Percentiles rank a stretch among this genome's conserved stretches.
phyloP scores from a whole-genome alignment of 2,888 invertebrate genomes.

The Eupeodes latifasciatus region DNA sequence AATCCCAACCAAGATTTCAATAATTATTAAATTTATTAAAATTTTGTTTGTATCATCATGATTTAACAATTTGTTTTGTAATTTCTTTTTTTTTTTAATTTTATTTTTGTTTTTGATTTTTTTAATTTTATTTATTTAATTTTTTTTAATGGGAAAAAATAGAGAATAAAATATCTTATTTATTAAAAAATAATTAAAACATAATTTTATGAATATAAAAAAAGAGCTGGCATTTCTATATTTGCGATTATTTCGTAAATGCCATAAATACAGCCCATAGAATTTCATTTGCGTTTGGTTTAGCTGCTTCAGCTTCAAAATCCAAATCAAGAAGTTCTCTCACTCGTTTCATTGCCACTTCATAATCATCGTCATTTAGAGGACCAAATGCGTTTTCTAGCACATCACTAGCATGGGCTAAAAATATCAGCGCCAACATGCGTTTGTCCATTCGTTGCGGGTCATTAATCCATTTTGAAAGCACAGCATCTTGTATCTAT shows the following conservation, averaged over 20 bases:
- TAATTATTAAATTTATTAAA: constrained; percentile 44
- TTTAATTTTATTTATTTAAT: background rate
- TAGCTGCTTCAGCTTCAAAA: constrained; percentile 97
- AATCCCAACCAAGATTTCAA: constrained; percentile 67
- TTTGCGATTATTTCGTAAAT: constrained; percentile 93
- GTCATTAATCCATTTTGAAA: constrained; percentile 98
- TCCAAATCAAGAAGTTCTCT: constrained; percentile 97
- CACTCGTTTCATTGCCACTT: constrained; percentile 98
- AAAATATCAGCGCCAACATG: constrained; percentile 95
- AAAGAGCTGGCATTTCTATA: constrained; percentile 76
- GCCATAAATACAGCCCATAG: constrained; percentile 99
- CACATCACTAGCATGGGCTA: constrained; percentile 99
- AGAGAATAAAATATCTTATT: constrained; percentile 72
- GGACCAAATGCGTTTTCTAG: constrained; percentile 99
- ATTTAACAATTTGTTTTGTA: constrained; percentile 73
- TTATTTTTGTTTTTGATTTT: background rate
- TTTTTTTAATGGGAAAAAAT: constrained; percentile 54
- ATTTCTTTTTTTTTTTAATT: constrained; percentile 44
- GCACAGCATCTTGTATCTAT: constrained; percentile 98
- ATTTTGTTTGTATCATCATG: constrained; percentile 59
- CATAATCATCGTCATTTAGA: constrained; percentile 98
- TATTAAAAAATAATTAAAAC: constrained; percentile 75
- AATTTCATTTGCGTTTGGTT: constrained; percentile 95
- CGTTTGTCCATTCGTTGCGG: constrained; percentile 98
- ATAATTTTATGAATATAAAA: constrained; percentile 55